These are phyloP conservation scores for Masticophis lateralis DNA, from an alignment of 2,797 vertebrate genomes.

Conservation along the genomic window DNA sequence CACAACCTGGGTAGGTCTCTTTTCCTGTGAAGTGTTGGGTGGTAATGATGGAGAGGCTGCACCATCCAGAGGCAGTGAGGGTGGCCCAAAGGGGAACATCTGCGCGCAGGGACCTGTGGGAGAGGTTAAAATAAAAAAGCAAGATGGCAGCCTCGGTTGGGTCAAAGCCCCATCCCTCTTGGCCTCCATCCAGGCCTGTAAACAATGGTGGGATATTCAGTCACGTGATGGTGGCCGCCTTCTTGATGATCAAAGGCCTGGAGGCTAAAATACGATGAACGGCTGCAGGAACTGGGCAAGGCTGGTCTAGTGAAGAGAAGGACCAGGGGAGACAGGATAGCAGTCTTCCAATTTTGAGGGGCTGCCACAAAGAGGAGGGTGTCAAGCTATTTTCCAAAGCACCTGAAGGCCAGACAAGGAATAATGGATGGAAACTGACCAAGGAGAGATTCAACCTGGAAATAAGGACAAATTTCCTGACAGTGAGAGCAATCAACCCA, in stretches of 20 bases:
- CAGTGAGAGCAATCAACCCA: too few species aligned
- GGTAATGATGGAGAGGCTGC: not conserved
- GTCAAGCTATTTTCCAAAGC: too few species aligned
- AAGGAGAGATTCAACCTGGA: too few species aligned
- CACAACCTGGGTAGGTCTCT: not conserved
- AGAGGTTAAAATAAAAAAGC: not conserved
- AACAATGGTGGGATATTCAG: not conserved
- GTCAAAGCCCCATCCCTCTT: not conserved
- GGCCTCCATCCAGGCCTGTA: not conserved
- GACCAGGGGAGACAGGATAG: accelerated
- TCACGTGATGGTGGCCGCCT: not conserved
- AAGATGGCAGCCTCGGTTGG: not conserved
- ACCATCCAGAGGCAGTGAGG: not conserved
- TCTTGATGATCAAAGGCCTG: too few species aligned
- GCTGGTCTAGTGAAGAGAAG: too few species aligned
- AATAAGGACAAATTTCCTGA: too few species aligned
- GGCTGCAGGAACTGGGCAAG: too few species aligned
- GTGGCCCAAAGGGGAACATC: not conserved
- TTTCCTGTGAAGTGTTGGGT: not conserved
- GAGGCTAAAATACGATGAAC: too few species aligned
- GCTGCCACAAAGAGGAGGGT: too few species aligned
- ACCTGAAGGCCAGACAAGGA: too few species aligned
- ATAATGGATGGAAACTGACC: too few species aligned
- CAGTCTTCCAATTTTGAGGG: too few species aligned
- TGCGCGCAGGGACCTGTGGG: not conserved